phyloP scores from a whole-genome alignment of 1,140 invertebrate genomes.

The Eriosoma lanigerum region DNA sequence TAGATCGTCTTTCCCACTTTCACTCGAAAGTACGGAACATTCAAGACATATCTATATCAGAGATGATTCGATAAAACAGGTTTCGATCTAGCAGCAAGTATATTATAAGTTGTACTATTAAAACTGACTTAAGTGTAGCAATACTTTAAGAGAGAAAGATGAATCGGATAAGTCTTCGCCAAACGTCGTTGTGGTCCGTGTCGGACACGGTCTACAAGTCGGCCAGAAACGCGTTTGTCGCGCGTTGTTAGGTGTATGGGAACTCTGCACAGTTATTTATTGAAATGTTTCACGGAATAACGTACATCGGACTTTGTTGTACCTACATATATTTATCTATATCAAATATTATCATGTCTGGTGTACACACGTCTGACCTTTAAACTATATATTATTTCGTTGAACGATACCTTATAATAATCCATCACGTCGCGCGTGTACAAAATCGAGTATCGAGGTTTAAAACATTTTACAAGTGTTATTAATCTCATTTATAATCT shows the following conservation, averaged over 20 bases:
- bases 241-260: too few species aligned
- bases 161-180: neutral
- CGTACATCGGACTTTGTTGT: too few species aligned
- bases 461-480: too few species aligned
- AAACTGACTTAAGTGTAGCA: neutral
- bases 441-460: too few species aligned
- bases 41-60: neutral
- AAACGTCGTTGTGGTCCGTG: neutral
- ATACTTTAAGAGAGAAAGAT: neutral
- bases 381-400: neutral
- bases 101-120: neutral
- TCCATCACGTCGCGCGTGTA: too few species aligned
- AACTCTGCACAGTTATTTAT: neutral
- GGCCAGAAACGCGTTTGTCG: too few species aligned
- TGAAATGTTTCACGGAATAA: neutral
- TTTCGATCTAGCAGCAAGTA: neutral
- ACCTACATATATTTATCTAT: neutral
- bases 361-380: neutral
- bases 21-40: neutral
- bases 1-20: too few species aligned
- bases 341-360: neutral
- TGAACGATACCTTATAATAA: too few species aligned
- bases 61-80: neutral
- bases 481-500: too few species aligned
- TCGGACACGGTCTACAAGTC: neutral